Base-by-base conservation (phyloP, 2,113 vertebrate genomes). In the Grantiella picta region DNA sequence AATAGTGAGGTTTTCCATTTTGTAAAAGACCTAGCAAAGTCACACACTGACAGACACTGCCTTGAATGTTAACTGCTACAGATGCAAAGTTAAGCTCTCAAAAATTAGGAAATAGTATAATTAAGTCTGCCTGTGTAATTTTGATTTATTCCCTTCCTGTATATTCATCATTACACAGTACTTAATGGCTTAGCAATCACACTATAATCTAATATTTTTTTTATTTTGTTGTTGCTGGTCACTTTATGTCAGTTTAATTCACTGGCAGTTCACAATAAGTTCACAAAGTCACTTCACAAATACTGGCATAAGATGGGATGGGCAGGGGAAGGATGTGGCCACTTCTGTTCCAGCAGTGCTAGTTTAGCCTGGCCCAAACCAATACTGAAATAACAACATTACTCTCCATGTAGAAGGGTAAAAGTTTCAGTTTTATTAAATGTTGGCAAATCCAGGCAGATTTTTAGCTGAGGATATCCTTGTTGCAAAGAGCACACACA, bases 121-220 rank as follows among this genome's bases (percentile, higher is more conserved):
- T 93, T 73, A 92, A 69, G 29, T 72, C 64, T 81, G 79, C 35
- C 50, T 73, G 12, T 50, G 59, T 88, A 54, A 70, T 91, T 93
- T 90, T 87, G 80, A 85, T 92, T 76, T 76, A 82, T 72, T 95
- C 38, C 42, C 35, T 91, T 96, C 47, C 45, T 90, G 63, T 54
- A n/a, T 86, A 80, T 80, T 89, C 57, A 59, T 88, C 88, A 85
- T 90, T 77, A 66, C 71, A 77, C 78, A 66, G 45, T 77, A 57
- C 40, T 83, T 93, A 93, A 60, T 52, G 35, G 71, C 86, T 92
- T 94, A 63, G 71, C 45, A 35, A 81, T 92, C 29, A 81, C 47
- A 47, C 56, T 80, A 7, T 25, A 38, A 59, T 94, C 5, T 86
- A 81, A 57, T 87, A 35, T 3, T n/a, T 40, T 84, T 82, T 87